phyloP scores from a whole-genome alignment of 2,113 vertebrate species.

The Hippocampus barbouri region DNA sequence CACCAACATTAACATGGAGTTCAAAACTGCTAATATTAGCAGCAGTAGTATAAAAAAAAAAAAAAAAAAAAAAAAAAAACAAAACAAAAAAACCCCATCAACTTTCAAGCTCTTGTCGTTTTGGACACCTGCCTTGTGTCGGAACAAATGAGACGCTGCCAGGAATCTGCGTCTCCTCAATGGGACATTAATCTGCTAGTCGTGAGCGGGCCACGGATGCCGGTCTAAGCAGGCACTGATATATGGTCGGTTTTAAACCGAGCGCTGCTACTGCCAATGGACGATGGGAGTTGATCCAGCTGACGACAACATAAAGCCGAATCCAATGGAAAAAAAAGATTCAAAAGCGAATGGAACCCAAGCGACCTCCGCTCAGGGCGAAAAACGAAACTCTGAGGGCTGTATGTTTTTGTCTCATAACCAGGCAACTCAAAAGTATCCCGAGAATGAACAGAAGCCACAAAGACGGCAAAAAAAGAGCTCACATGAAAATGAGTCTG shows the following conservation, averaged over 20 bases:
- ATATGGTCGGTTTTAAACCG: constrained; percentile 41
- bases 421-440: constrained; percentile 9
- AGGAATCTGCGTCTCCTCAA: constrained; percentile 60
- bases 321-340: constrained; percentile 15
- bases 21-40: neutral
- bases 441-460: neutral
- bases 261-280: constrained; percentile 44
- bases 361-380: neutral
- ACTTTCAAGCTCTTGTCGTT: neutral
- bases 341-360: neutral
- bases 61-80: neutral
- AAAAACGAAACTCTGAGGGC: neutral
- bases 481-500: constrained; percentile 27
- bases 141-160: constrained; percentile 55
- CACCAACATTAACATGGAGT: neutral
- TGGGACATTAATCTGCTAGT: constrained; percentile 66
- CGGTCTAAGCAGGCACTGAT: constrained; percentile 51
- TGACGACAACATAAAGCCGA: constrained; percentile 27
- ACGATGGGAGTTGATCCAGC: constrained; percentile 32
- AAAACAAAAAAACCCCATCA: too few species aligned
- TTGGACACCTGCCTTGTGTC: constrained; percentile 64
- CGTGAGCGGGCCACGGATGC: constrained; percentile 53
- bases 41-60: neutral
- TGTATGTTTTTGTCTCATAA: neutral
- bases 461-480: constrained; percentile 7